phyloP scores from a whole-genome alignment of 2,113 vertebrate genomes.

The Grantiella picta region DNA sequence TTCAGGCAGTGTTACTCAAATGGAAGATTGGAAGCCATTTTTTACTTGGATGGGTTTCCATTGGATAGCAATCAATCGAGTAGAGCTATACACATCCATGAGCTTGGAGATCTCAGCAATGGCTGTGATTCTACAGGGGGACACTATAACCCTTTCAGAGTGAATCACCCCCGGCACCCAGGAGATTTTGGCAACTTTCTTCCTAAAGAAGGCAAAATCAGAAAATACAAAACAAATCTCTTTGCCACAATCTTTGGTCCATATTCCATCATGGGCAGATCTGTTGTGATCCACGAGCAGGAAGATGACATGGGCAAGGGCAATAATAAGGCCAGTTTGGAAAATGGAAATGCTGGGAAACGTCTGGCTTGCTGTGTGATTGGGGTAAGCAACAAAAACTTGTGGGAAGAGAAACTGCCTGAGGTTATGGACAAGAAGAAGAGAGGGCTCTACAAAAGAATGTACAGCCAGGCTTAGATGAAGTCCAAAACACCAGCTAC shows the following conservation, averaged over 20 bases:
- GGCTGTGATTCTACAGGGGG: slow-evolving; percentile 83
- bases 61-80: background rate
- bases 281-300: slow-evolving; percentile 86
- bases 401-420: slow-evolving; percentile 66
- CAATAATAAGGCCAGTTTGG: slow-evolving; percentile 79
- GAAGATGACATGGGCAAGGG: slow-evolving; percentile 88
- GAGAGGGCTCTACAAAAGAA: slow-evolving; percentile 25
- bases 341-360: slow-evolving; percentile 89
- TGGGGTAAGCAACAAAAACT: slow-evolving; percentile 62
- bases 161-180: slow-evolving; percentile 84
- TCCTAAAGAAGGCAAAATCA: slow-evolving; percentile 76
- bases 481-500: background rate
- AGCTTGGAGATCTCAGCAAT: slow-evolving; percentile 83
- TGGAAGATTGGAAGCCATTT: slow-evolving; percentile 71
- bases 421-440: slow-evolving; percentile 44
- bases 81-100: slow-evolving; percentile 88
- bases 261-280: slow-evolving; percentile 80
- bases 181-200: slow-evolving; percentile 94
- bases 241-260: slow-evolving; percentile 76
- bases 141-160: slow-evolving; percentile 84
- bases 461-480: background rate
- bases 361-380: slow-evolving; percentile 91
- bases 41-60: slow-evolving; percentile 81
- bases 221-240: slow-evolving; percentile 33
- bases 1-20: slow-evolving; percentile 77